phyloP scores from a whole-genome alignment of 30 jellyfish, hydroid and myxozoan genomes.

The Cassiopea andromeda region DNA sequence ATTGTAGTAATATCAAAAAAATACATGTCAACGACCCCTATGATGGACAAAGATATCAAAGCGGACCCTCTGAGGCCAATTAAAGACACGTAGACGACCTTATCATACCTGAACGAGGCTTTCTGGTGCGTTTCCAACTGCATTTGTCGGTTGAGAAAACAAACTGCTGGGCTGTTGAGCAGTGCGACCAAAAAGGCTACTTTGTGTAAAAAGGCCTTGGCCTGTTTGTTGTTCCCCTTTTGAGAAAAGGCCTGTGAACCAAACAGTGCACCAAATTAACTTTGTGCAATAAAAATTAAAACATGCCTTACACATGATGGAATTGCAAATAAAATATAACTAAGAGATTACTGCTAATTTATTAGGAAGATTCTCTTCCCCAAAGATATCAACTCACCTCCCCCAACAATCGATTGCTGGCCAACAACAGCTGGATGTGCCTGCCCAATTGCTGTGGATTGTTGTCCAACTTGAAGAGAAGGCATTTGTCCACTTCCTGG shows the following conservation, averaged over 20 bases:
- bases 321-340: too few relatives aligned
- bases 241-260: conserved; percentile 27
- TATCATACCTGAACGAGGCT: conserved; percentile 28
- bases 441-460: conserved; percentile 1
- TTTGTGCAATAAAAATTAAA: too few relatives aligned
- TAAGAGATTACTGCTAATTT: too few relatives aligned
- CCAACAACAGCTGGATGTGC: background rate
- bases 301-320: too few relatives aligned
- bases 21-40: too few relatives aligned
- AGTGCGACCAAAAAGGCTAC: conserved; percentile 15
- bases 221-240: conserved; percentile 17
- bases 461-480: background rate
- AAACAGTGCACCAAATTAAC: background rate
- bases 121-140: background rate
- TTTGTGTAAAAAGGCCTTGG: conserved; percentile 42
- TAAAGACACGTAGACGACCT: background rate
- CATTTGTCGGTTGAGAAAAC: conserved; percentile 21
- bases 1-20: too few relatives aligned
- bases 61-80: too few relatives aligned
- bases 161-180: conserved; percentile 22
- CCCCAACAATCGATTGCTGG: background rate
- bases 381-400: background rate
- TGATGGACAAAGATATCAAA: too few relatives aligned
- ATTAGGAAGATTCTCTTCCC: background rate
- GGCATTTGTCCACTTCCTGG: too few relatives aligned